phyloP scores from a whole-genome alignment of 2,888 invertebrate genomes.

The Hemistola chrysoprasaria region DNA sequence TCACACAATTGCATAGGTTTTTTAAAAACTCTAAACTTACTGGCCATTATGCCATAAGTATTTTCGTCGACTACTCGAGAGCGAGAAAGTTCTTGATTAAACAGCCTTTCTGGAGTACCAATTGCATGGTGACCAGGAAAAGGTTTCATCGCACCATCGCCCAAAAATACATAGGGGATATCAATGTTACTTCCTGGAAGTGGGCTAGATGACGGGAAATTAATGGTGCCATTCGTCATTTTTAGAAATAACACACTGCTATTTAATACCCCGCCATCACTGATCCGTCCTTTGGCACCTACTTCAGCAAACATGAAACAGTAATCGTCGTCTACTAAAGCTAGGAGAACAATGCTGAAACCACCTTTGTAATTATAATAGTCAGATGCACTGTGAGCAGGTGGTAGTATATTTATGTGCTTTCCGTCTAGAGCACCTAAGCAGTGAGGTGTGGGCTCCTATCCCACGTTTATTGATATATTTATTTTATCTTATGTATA shows the following conservation, averaged over 20 bases:
- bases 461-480: no score
- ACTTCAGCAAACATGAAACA: neutral
- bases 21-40: conserved; percentile 1
- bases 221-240: neutral
- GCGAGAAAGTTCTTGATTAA: conserved; percentile 1
- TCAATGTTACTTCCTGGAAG: neutral
- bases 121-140: neutral
- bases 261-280: neutral
- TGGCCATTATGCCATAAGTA: neutral
- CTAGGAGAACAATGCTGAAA: no score
- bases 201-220: neutral
- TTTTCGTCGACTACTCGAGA: neutral
- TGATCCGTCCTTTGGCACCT: neutral
- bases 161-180: neutral
- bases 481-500: no score
- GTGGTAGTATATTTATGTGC: no score
- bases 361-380: no score
- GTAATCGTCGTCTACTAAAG: no score
- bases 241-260: neutral
- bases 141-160: neutral
- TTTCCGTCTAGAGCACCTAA: no score
- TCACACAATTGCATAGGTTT: neutral
- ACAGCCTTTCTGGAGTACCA: conserved; percentile 1
- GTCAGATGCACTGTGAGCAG: no score
- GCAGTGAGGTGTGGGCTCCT: no score